Evolutionary conservation across 2,797 vertebrate species (phyloP), one percentile per base, ranked within the genome.

Genomic region (Esox lucius): DNA sequence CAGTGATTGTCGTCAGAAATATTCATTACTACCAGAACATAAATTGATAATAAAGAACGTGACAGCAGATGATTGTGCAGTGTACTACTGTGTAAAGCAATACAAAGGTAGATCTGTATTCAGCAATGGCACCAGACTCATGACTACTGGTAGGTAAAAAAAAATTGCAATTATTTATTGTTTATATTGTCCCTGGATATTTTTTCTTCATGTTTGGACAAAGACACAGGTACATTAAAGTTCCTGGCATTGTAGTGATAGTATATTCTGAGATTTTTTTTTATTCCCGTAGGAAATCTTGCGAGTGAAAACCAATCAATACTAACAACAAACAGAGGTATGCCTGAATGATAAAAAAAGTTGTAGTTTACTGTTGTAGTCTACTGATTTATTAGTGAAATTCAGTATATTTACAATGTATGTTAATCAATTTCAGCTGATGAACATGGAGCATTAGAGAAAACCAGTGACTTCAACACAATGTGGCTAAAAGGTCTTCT

Each of bases 41-140:
- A 6, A 49, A 7, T 51, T 51, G 17, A 16, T 51, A 19, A 51
- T 51, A 6, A 15, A 51, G 16, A 51, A 77, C 49, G 0, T 83
- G 35, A 62, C 74, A 2, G 8, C 48, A 17, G 73, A 79, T 0
- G 82, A 80, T 12, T 12, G 0, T 71, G 11, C 73, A 33, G 24
- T 56, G 1, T 86, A 81, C 33, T 81, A 73, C 73, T 85, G 85
- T 51, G 75, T 0, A 9, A 15, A 0, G 8, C 73, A 12, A 31
- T 0, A 0, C 7, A 2, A 11, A 0, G 0, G 0, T 16, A 2
- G 0, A 19, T 8, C 56, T 19, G 7, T 56, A 0, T 56, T 56
- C 19, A n/a, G 53, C 0, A 56, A 56, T 0, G 53, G 53, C 5
- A 56, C 53, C 53, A 56, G 53, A 56, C 53, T 56, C n/a, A n/a